phyloP scores from a whole-genome alignment of 2,113 vertebrate species.

The Lathamus discolor region DNA sequence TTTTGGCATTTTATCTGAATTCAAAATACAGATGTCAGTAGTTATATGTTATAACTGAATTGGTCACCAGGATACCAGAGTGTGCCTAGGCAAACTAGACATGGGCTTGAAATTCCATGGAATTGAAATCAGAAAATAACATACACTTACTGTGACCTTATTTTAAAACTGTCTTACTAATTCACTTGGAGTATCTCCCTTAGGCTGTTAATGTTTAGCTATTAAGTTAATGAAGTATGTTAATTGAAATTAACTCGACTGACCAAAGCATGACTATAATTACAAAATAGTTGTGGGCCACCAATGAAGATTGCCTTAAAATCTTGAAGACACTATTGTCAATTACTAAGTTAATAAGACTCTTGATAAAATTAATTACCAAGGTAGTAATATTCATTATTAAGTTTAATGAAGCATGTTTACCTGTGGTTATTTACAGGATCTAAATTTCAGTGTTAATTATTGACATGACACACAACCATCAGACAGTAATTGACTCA shows the following conservation, averaged over 20 bases:
- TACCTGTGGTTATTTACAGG: background rate
- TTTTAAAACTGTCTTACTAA: background rate
- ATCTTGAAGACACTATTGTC: background rate
- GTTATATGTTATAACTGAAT: background rate
- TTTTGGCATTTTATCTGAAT: background rate
- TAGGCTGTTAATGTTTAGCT: background rate
- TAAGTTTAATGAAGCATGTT: background rate
- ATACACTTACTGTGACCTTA: background rate
- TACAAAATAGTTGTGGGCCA: background rate
- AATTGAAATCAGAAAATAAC: background rate
- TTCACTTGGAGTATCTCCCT: background rate
- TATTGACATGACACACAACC: background rate
- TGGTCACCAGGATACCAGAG: background rate
- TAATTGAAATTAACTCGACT: constrained; percentile 27
- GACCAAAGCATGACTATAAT: constrained; percentile 3
- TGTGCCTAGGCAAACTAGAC: background rate
- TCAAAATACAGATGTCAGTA: background rate
- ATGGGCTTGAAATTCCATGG: background rate
- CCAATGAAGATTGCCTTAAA: background rate
- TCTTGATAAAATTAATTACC: background rate
- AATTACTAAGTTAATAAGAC: background rate
- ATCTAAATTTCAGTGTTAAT: background rate
- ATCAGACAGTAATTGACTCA: background rate
- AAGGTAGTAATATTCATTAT: background rate
- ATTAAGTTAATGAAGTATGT: constrained; percentile 3